A percentile compares a stretch with the other conserved stretches of the same genome.
These are phyloP conservation scores for Brachionus asplanchnoidis DNA, from an alignment of 1,140 invertebrate species.

Conservation along the genomic window DNA sequence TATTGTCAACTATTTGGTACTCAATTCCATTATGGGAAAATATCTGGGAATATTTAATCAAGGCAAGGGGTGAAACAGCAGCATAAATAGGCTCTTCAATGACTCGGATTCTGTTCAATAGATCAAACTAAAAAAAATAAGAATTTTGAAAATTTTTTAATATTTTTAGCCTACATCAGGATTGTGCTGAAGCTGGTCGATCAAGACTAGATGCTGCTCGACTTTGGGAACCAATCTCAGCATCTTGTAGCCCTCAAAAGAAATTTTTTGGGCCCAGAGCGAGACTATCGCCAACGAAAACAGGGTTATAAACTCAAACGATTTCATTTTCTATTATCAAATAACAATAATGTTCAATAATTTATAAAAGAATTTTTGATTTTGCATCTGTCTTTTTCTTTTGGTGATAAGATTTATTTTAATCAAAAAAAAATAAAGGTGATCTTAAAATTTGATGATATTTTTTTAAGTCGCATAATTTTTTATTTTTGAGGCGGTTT, in stretches of 20 bases:
- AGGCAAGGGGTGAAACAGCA: neutral
- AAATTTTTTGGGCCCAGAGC: neutral
- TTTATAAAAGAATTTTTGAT: neutral
- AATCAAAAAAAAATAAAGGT: neutral
- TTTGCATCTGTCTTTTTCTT: neutral
- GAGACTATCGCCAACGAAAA: neutral
- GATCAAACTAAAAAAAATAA: neutral
- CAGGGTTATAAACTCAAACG: neutral
- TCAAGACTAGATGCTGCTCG: neutral
- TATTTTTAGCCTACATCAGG: neutral
- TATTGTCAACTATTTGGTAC: neutral
- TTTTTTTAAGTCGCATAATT: no score
- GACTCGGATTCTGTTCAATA: neutral
- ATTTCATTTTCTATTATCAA: neutral
- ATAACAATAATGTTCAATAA: neutral
- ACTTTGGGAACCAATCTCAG: neutral
- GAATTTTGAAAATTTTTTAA: neutral
- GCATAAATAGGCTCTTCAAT: neutral
- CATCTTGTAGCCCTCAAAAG: slow-evolving; percentile 24
- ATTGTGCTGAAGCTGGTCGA: neutral
- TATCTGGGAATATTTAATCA: neutral
- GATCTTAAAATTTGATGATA: neutral
- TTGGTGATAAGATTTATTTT: neutral
- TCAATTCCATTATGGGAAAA: neutral
- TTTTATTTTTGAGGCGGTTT: no score